Conservation (phyloP, 2,113 vertebrate genomes). For the Semicossyphus pulcher region DNA sequence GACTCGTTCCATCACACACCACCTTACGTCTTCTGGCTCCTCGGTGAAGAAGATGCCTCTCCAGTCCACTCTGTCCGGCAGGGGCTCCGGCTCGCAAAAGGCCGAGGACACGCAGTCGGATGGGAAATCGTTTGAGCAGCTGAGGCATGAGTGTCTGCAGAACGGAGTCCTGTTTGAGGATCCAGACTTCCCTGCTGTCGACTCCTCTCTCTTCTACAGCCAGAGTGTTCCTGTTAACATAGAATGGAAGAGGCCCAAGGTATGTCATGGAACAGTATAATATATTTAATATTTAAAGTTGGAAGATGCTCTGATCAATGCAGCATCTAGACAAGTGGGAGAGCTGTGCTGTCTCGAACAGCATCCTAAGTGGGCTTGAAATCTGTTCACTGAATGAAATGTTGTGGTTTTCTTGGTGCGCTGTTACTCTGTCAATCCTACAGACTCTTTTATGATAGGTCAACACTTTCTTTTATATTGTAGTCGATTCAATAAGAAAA, state of each 20-base stretch:
- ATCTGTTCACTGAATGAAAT: constrained; percentile 1
- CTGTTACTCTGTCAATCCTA: too few species aligned
- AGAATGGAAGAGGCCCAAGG: constrained; percentile 92
- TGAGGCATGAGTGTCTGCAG: constrained; percentile 85
- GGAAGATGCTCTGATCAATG: neutral
- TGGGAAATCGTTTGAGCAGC: constrained; percentile 85
- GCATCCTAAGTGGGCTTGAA: neutral
- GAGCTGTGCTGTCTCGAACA: neutral
- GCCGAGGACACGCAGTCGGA: constrained; percentile 80
- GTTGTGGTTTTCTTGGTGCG: neutral
- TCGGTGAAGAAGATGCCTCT: constrained; percentile 84
- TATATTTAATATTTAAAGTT: neutral
- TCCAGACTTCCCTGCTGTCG: constrained; percentile 87
- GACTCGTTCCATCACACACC: constrained; percentile 34
- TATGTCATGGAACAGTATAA: constrained; percentile 69
- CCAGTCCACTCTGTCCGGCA: constrained; percentile 53
- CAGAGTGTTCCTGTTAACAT: constrained; percentile 86
- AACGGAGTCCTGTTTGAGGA: constrained; percentile 89
- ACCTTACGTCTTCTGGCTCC: constrained; percentile 26
- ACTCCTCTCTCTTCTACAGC: constrained; percentile 89
- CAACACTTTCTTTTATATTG: too few species aligned
- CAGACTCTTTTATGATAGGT: too few species aligned
- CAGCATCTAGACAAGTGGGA: neutral
- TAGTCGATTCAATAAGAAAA: too few species aligned
- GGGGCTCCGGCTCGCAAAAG: neutral